A percentile compares a stretch with the other conserved stretches of the same genome.
These are phyloP conservation scores for Nylanderia fulva DNA, from an alignment of 1,140 invertebrate genomes.

Conservation along the genomic window DNA sequence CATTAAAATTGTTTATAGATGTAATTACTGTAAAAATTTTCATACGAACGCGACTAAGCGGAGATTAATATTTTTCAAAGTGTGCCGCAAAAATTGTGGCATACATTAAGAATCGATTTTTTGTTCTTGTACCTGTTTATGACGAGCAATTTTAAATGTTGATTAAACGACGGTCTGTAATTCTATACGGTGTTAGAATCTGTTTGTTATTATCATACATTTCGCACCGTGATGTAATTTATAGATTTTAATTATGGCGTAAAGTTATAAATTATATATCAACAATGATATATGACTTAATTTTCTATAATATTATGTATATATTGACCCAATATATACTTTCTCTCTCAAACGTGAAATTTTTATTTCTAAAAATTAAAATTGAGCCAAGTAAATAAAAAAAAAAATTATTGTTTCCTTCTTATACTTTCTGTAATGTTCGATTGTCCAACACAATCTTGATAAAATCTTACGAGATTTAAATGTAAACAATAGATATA, in stretches of 20 bases:
- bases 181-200: neutral
- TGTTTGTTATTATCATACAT: conserved; percentile 8
- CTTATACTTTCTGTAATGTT: neutral
- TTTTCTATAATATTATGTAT: too few relatives aligned
- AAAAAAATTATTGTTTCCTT: neutral
- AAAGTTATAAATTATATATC: neutral
- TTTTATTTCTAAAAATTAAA: neutral
- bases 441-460: neutral
- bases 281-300: neutral
- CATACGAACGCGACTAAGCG: neutral
- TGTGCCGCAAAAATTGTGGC: conserved; percentile 20
- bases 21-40: conserved; percentile 2
- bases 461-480: neutral
- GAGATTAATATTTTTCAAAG: conserved; percentile 34
- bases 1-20: neutral
- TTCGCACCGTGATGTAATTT: neutral
- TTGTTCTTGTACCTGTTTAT: conserved; percentile 3
- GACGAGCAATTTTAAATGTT: conserved; percentile 42
- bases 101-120: conserved; percentile 49
- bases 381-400: neutral
- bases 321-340: too few relatives aligned
- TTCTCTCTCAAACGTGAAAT: neutral
- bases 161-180: conserved; percentile 18
- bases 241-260: neutral
- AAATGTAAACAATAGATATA: conserved; percentile 23